phyloP scores from a whole-genome alignment of 2,888 invertebrate genomes.

The Steinernema carpocapsae region DNA sequence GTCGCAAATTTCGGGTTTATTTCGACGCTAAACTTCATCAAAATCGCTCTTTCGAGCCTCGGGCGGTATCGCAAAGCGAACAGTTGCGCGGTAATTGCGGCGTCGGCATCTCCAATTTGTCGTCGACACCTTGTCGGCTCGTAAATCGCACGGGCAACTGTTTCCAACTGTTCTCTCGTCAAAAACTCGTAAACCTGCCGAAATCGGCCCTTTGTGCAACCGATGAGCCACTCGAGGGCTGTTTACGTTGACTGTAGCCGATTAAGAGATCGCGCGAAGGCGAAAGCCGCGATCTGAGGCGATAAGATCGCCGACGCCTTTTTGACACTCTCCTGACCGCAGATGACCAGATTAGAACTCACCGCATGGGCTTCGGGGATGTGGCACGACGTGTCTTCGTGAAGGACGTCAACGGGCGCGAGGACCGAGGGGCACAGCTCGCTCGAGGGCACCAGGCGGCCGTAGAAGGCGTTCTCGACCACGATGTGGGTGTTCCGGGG shows the following conservation, averaged over 20 bases:
- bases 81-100: conserved; percentile 18
- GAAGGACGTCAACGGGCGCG: conserved; percentile 37
- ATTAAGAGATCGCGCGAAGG: not conserved
- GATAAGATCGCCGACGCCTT: conserved; percentile 1
- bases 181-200: not conserved
- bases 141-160: conserved; percentile 25
- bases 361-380: conserved; percentile 66
- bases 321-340: conserved; percentile 33
- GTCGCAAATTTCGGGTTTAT: too few relatives aligned
- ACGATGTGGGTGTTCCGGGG: conserved; percentile 86
- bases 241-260: conserved; percentile 2
- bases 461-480: conserved; percentile 66
- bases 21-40: not conserved
- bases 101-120: conserved; percentile 6
- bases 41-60: not conserved
- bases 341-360: conserved; percentile 38
- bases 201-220: not conserved
- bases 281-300: not conserved
- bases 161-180: not conserved
- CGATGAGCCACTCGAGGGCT: not conserved
- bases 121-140: conserved; percentile 17
- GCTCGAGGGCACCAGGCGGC: conserved; percentile 64
- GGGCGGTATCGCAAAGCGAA: not conserved
- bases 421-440: conserved; percentile 61
- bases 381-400: conserved; percentile 63